Evolutionary conservation across 30 jellyfish, hydroid and myxozoan genomes (phyloP), one percentile per base, ranked within the genome.

Genomic region (Hydra vulgaris): DNA sequence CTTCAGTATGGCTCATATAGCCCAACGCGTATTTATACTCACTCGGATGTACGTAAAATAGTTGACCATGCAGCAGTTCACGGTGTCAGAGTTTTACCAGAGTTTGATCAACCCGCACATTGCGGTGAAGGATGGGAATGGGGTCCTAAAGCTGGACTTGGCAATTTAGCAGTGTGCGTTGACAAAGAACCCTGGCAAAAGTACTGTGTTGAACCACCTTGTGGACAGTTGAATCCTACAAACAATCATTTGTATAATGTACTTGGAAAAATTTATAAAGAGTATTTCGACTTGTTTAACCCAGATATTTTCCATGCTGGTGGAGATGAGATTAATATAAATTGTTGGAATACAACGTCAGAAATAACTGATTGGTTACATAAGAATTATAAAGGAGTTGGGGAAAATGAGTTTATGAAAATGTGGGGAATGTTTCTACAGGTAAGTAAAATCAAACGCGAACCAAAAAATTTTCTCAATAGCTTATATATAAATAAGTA

Each of bases 41-140:
- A 88, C 0, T 67, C 66, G 25, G 96, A 89, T 87, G 90, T 89
- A 18, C 22, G 85, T 18, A 74, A 83, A 71, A 89, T 89, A 77
- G 88, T 89, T 21, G 53, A 81, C 27, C 82, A 89, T 87, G 96
- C 90, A 80, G 79, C 84, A 15, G 82, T 73, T 69, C 90, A 85
- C 78, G 96, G 96, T 66, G 82, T 89, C 0, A 90, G 96, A 27
- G 96, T 89, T 26, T 74, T 89, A 83, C 96, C 96, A 25, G 96
- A 89, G 82, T 89, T 89, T 54, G 96, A 89, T 73, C 90, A 83
- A 61, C 96, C 96, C 0, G 96, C 96, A 0, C 95, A 83, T 71
- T 83, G 96, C 78, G 96, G 96, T 15, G 86, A 89, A 22, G 96
- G 96, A 8, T 89, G 96, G 96, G 95, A 89, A 72, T 89, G 89